Percentiles rank a stretch among this genome's conserved stretches.
Conservation (phyloP, 92 coral and sea anemone genomes). For the Meandrina meandrites region DNA sequence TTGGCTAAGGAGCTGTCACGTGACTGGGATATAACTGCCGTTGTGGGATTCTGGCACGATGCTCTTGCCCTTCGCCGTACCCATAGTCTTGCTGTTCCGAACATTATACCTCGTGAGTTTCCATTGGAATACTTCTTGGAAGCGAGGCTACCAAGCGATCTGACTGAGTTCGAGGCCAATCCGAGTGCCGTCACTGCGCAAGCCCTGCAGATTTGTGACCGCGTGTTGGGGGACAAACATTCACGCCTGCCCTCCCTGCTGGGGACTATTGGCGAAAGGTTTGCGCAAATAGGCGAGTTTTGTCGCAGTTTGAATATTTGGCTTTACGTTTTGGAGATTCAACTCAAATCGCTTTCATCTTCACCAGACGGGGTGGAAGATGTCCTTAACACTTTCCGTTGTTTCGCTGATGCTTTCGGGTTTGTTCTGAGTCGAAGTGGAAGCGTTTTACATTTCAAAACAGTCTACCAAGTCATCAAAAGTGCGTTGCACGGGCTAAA, state of each 20-base stretch:
- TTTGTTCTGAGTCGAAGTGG: constrained; percentile 78
- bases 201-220: constrained; percentile 77
- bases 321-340: constrained; percentile 74
- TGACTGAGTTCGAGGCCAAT: constrained; percentile 63
- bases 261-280: constrained; percentile 85
- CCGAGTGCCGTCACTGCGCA: constrained; percentile 82
- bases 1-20: constrained; percentile 81
- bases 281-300: constrained; percentile 86
- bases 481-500: constrained; percentile 61
- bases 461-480: constrained; percentile 60
- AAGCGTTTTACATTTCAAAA: constrained; percentile 57
- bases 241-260: constrained; percentile 81
- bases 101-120: constrained; percentile 48
- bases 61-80: constrained; percentile 67
- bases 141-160: constrained; percentile 64
- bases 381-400: constrained; percentile 73
- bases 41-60: constrained; percentile 82
- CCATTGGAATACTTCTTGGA: constrained; percentile 79
- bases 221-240: constrained; percentile 65
- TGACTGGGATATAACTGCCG: constrained; percentile 77
- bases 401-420: constrained; percentile 84
- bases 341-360: constrained; percentile 58
- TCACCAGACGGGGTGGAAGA: constrained; percentile 68
- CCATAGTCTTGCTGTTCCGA: constrained; percentile 39
- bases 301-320: constrained; percentile 81